Evolutionary conservation across 2,888 invertebrate genomes (phyloP).

Genomic region (Scelioninae gen. 1): DNA sequence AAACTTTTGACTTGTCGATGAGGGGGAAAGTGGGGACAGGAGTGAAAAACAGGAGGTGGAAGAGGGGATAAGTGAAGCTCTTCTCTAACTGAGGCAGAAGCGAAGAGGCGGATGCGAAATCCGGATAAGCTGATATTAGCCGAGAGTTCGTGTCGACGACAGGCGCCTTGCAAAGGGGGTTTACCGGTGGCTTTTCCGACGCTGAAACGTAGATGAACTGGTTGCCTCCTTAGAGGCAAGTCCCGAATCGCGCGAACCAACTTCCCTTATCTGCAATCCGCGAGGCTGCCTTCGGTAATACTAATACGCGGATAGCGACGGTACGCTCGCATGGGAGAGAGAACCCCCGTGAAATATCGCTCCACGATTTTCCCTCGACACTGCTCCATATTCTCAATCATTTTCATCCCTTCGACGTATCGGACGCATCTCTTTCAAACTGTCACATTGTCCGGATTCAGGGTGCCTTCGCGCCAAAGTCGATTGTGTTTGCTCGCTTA

Average conservation of each 20-base stretch:
- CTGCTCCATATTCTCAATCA: constrained; percentile 62
- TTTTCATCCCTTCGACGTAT: constrained; percentile 63
- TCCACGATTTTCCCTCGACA: constrained; percentile 77
- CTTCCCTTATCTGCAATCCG: constrained; percentile 83
- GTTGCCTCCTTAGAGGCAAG: constrained; percentile 74
- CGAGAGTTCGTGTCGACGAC: constrained; percentile 74
- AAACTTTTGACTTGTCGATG: constrained; percentile 68
- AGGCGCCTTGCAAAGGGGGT: constrained; percentile 73
- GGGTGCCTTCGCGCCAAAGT: constrained; percentile 4
- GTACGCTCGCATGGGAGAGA: constrained; percentile 74
- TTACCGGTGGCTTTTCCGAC: constrained; percentile 77
- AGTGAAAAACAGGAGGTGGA: neutral
- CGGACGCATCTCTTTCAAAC: constrained; percentile 62
- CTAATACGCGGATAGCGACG: constrained; percentile 72
- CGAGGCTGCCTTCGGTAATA: constrained; percentile 84
- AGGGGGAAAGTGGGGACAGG: constrained; percentile 34
- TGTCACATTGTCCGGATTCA: constrained; percentile 47
- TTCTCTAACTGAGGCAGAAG: constrained; percentile 62
- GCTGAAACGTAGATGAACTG: constrained; percentile 65
- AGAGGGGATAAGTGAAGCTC: constrained; percentile 50
- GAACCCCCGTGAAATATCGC: constrained; percentile 83
- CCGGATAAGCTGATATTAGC: constrained; percentile 83
- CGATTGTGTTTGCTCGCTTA: constrained; percentile 41
- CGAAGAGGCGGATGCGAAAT: constrained; percentile 76
- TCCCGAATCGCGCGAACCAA: constrained; percentile 75